Evolutionary conservation across 2,888 invertebrate genomes (phyloP).

Genomic region (Hyposoter didymator): DNA sequence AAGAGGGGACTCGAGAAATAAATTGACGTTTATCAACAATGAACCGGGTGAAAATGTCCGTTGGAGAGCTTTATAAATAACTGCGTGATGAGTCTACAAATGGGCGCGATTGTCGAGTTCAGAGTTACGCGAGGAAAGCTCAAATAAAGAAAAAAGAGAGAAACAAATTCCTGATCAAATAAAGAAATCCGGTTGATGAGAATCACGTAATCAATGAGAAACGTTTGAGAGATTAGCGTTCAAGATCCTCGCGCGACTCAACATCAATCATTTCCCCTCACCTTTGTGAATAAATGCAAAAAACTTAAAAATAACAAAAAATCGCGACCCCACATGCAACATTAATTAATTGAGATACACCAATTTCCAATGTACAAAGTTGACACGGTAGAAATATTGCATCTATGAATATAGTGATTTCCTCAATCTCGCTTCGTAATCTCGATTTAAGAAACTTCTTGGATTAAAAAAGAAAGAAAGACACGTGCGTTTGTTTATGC

Average conservation of each 20-base stretch:
- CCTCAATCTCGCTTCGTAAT: conserved; percentile 67
- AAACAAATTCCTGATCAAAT: conserved; percentile 5
- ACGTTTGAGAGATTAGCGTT: conserved; percentile 22
- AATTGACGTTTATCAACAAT: conserved; percentile 1
- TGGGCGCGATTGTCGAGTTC: conserved; percentile 42
- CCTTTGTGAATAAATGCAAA: conserved; percentile 29
- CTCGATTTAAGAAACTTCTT: conserved; percentile 57
- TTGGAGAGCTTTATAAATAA: conserved; percentile 62
- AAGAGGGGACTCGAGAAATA: conserved; percentile 8
- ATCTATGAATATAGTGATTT: conserved; percentile 66
- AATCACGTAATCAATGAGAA: neutral
- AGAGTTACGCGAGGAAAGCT: conserved; percentile 55
- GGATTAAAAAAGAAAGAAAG: conserved; percentile 1
- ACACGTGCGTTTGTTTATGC: conserved; percentile 31
- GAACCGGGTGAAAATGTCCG: conserved; percentile 4
- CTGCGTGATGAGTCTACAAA: conserved; percentile 41
- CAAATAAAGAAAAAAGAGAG: conserved; percentile 39
- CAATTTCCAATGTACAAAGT: conserved; percentile 67
- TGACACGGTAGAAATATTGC: conserved; percentile 64
- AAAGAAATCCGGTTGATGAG: neutral
- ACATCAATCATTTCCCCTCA: conserved; percentile 54
- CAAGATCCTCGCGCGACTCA: conserved; percentile 52
- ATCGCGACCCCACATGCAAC: conserved; percentile 13
- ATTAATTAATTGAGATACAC: conserved; percentile 55
- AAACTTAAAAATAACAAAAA: conserved; percentile 29